These are phyloP conservation scores for Leptinotarsa undecemlineata DNA, from an alignment of 1,140 invertebrate species.

Conservation along the genomic window DNA sequence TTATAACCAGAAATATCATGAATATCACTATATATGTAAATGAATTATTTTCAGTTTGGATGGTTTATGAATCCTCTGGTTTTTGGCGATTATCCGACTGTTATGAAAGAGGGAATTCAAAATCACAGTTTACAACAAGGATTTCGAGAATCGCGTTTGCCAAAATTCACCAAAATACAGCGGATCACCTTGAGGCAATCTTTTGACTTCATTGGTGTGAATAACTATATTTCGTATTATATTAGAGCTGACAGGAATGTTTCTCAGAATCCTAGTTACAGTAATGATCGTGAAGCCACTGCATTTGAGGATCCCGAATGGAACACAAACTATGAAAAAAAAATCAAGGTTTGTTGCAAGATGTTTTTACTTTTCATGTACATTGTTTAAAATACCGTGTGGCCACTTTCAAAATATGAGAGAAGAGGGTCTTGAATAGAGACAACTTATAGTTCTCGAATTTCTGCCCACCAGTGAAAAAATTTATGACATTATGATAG, in stretches of 20 bases:
- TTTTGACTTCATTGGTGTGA: constrained; percentile 15
- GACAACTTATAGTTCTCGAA: no score
- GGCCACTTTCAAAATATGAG: no score
- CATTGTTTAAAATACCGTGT: no score
- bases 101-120: constrained; percentile 75
- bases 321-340: not conserved
- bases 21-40: no score
- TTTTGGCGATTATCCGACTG: constrained; percentile 61
- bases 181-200: not conserved
- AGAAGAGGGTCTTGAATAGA: no score
- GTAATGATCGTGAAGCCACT: constrained; percentile 34
- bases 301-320: not conserved
- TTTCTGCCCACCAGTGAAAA: no score
- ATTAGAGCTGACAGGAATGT: constrained; percentile 50
- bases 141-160: constrained; percentile 9
- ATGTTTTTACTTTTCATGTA: no score
- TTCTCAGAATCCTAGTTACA: constrained; percentile 23
- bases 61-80: constrained; percentile 46
- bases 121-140: constrained; percentile 40
- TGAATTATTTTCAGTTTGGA: constrained; percentile 11
- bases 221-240: not conserved
- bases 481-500: no score
- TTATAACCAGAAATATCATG: no score
- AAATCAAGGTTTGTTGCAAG: not conserved
- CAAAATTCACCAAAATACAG: not conserved